These are phyloP conservation scores for Globodera ellingtonae DNA, from an alignment of 1,140 invertebrate genomes.

Conservation along the genomic window DNA sequence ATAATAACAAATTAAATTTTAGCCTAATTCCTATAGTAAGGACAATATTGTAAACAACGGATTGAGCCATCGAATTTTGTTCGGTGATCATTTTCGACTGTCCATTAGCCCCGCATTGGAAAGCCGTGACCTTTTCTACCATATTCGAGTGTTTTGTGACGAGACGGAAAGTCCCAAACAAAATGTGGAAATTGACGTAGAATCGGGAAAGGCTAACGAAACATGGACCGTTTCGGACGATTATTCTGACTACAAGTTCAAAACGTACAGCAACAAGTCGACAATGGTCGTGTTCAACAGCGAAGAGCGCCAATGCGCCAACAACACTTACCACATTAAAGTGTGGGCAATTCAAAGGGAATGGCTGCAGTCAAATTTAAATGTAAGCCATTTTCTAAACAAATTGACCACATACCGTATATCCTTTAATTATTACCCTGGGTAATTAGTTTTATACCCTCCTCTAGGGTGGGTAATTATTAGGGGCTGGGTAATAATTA, in stretches of 20 bases:
- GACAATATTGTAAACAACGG: neutral
- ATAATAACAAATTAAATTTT: too few species aligned
- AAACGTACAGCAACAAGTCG: neutral
- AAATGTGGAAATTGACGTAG: too few species aligned
- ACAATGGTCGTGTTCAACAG: neutral
- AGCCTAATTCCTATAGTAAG: too few species aligned
- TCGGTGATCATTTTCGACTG: neutral
- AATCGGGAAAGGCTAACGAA: neutral
- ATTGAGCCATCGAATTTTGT: neutral
- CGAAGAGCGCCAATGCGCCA: neutral
- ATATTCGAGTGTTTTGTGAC: neutral
- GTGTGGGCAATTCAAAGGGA: neutral
- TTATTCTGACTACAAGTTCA: neutral
- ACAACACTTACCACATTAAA: neutral
- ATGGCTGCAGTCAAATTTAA: too few species aligned
- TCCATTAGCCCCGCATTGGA: neutral
- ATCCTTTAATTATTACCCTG: too few species aligned
- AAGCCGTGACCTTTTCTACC: neutral
- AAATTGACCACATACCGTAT: too few species aligned
- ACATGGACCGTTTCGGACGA: neutral
- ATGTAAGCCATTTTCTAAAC: too few species aligned
- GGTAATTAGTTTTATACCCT: too few species aligned
- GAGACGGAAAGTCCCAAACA: neutral
- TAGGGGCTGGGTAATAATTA: too few species aligned
- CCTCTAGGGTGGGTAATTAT: too few species aligned